Evolutionary conservation across 2,113 vertebrate genomes (phyloP), one percentile per base, ranked within the genome.

Genomic region (Burhinus bistriatus): DNA sequence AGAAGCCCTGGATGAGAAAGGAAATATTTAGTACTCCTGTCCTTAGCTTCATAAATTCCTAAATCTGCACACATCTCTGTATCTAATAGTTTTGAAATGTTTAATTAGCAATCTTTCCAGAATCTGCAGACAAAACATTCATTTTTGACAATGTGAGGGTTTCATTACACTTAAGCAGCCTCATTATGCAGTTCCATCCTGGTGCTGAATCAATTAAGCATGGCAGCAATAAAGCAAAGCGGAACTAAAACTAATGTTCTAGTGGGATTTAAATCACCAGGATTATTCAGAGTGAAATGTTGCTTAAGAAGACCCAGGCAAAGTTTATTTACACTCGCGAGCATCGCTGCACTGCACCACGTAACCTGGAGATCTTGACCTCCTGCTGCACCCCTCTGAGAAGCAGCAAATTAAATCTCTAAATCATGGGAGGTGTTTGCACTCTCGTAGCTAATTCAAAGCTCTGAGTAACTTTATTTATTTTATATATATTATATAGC

Each of bases 171-270:
- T 95, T 92, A 90, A 97, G 76, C 69, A 88, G 82, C 32, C 40
- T 96, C 81, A 93, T 97, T 96, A 95, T 80, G 64, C 87, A 72
- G 84, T 42, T 65, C 87, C 55, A 89, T 93, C 87, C 87, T 83
- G 76, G 55, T 94, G 79, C 51, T 83, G 85, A 96, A 97, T 95
- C 94, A 96, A 93, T 95, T 97, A 95, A 95, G 72, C 89, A 86
- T 44, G 45, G 83, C 29, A 18, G 80, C 76, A 78, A 40, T 80
- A 86, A 80, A 77, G 90, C 38, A 58, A 78, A 95, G 82, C 86
- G 95, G 91, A 97, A 96, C 93, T 90, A 77, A 95, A 95, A 80
- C 75, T 78, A 38, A 84, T 95, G 79, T 71, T 95, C 75, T 86
- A 76, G 66, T 61, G 40, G 76, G 73, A 95, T 44, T 69, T 89